These are phyloP conservation scores for Lepas anatifera DNA, from an alignment of 2,888 invertebrate genomes.

Conservation along the genomic window DNA sequence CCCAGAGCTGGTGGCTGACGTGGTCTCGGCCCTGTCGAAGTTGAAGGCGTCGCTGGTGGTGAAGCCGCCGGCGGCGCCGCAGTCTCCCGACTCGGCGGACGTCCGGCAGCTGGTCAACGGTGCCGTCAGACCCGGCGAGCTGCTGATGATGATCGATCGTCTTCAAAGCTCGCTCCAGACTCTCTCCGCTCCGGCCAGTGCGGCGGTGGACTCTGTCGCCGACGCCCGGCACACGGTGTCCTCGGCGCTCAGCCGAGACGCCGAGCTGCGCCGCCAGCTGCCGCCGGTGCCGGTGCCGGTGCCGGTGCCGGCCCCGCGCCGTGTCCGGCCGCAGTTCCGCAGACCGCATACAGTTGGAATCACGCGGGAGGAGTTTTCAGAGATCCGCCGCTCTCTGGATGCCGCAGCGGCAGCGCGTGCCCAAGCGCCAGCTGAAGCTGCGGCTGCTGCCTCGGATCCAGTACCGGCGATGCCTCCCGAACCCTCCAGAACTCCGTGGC, in stretches of 20 bases:
- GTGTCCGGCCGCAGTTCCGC: background rate
- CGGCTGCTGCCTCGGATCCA: background rate
- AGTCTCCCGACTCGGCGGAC: constrained; percentile 6
- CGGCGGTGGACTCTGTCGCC: too few relatives aligned
- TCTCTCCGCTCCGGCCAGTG: background rate
- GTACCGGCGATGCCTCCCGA: too few relatives aligned
- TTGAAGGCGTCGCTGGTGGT: constrained; percentile 52
- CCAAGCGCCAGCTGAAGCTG: background rate
- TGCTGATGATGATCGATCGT: constrained; percentile 54
- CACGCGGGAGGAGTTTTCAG: background rate
- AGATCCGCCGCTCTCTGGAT: constrained; percentile 1
- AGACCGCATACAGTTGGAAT: constrained; percentile 6
- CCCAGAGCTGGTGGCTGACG: constrained; percentile 54
- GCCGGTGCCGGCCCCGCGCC: background rate
- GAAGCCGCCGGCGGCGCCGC: constrained; percentile 15
- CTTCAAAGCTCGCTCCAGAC: constrained; percentile 44
- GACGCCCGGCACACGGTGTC: too few relatives aligned
- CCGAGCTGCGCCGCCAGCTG: too few relatives aligned
- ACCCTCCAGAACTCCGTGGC: too few relatives aligned
- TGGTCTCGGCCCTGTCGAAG: constrained; percentile 59
- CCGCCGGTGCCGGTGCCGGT: background rate
- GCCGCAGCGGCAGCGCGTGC: background rate
- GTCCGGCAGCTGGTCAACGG: background rate
- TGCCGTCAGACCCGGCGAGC: constrained; percentile 39
- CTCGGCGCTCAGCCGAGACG: too few relatives aligned